phyloP scores from a whole-genome alignment of 1,140 invertebrate species.

The Diuraphis noxia region DNA sequence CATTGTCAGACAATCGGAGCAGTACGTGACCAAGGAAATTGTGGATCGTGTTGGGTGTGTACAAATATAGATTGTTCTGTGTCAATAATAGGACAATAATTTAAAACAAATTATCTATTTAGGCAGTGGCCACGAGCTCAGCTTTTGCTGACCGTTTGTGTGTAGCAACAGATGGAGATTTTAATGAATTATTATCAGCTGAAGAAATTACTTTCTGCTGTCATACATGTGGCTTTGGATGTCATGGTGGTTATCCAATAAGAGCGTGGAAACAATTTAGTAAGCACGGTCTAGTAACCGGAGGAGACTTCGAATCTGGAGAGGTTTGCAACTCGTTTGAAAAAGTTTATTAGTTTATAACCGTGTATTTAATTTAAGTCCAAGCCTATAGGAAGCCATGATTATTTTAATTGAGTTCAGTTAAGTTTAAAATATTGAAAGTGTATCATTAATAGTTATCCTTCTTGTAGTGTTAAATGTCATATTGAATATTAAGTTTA shows the following conservation, averaged over 20 bases:
- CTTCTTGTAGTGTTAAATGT: too few species aligned
- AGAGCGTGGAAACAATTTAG: conserved; percentile 67
- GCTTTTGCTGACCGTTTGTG: conserved; percentile 74
- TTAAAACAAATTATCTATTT: conserved; percentile 60
- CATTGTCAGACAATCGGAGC: conserved; percentile 78
- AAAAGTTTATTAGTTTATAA: not conserved
- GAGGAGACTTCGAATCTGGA: conserved; percentile 66
- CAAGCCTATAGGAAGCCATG: too few species aligned
- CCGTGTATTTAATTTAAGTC: too few species aligned
- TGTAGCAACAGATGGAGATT: conserved; percentile 65
- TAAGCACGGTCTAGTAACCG: conserved; percentile 65
- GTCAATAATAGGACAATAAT: conserved; percentile 55
- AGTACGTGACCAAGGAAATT: conserved; percentile 75
- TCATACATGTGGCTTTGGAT: conserved; percentile 68
- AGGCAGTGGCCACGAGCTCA: conserved; percentile 46
- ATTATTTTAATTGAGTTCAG: too few species aligned
- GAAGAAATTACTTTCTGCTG: conserved; percentile 71
- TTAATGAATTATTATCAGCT: conserved; percentile 66
- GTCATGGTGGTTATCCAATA: conserved; percentile 67
- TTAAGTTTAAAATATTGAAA: too few species aligned
- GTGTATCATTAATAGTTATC: too few species aligned
- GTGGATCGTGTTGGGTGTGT: conserved; percentile 63
- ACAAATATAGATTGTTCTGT: not conserved
- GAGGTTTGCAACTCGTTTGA: conserved; percentile 50
- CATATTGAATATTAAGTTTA: not conserved